A percentile compares a stretch with the other conserved stretches of the same genome.
Conservation (phyloP, 2,888 invertebrate genomes). For the Microplitis deprimator region DNA sequence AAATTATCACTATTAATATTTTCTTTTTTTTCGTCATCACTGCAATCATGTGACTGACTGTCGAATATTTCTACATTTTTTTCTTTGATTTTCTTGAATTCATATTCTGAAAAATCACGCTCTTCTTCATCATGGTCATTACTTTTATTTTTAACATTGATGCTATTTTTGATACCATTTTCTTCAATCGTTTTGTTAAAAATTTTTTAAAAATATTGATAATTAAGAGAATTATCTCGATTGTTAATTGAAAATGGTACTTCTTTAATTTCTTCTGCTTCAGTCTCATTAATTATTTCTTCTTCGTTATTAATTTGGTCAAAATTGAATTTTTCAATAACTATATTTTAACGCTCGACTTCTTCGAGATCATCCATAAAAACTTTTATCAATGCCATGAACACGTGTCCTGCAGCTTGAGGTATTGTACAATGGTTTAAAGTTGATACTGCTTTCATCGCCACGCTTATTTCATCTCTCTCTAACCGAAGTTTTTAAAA, state of each 20-base stretch:
- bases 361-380: neutral
- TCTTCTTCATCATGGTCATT: too few species aligned
- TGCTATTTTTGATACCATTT: too few species aligned
- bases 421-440: constrained; percentile 21
- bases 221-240: neutral
- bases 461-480: neutral
- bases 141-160: too few species aligned
- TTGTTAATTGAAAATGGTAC: neutral
- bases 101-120: too few species aligned
- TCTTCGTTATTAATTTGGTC: too few species aligned
- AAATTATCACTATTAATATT: neutral
- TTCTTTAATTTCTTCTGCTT: neutral
- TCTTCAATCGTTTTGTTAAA: neutral
- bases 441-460: neutral
- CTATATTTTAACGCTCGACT: too few species aligned
- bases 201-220: neutral
- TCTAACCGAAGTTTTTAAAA: constrained; percentile 5
- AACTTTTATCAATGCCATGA: neutral
- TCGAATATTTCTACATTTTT: too few species aligned
- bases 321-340: too few species aligned
- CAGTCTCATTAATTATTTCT: neutral
- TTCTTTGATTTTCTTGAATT: too few species aligned
- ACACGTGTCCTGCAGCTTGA: constrained; percentile 17
- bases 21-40: too few species aligned
- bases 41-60: too few species aligned